These are phyloP conservation scores for Austrolebias charrua DNA, from an alignment of 2,797 vertebrate genomes.

Conservation along the genomic window DNA sequence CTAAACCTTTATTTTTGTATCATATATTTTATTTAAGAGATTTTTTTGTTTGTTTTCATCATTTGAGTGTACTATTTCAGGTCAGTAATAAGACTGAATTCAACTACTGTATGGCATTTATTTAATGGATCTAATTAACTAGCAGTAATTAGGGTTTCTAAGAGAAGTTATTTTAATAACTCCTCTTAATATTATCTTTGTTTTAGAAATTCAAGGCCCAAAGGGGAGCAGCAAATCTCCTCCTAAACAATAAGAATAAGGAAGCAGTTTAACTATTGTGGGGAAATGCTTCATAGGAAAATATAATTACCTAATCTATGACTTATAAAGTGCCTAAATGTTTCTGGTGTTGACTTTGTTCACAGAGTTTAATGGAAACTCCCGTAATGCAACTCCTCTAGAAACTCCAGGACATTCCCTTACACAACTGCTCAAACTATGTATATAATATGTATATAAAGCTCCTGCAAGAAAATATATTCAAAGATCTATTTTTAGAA, in stretches of 20 bases:
- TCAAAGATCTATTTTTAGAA: slow-evolving; percentile 85
- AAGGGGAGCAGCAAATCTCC: slow-evolving; percentile 16
- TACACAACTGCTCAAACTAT: slow-evolving; percentile 62
- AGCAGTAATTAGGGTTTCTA: slow-evolving; percentile 32
- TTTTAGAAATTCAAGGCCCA: slow-evolving; percentile 11
- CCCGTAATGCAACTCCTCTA: slow-evolving; percentile 29
- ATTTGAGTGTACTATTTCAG: slow-evolving; percentile 51
- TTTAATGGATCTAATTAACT: slow-evolving; percentile 51
- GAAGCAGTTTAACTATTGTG: slow-evolving; percentile 19
- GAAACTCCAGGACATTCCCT: slow-evolving; percentile 59
- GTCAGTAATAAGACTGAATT: slow-evolving; percentile 65
- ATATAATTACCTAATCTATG: slow-evolving; percentile 8
- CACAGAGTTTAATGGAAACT: slow-evolving; percentile 56
- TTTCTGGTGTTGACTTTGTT: slow-evolving; percentile 7
- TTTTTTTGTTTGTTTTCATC: slow-evolving; percentile 36
- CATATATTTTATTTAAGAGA: slow-evolving; percentile 36
- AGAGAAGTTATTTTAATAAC: slow-evolving; percentile 32
- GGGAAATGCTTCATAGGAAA: slow-evolving; percentile 11
- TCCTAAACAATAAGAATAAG: slow-evolving; percentile 9
- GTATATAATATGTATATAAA: slow-evolving; percentile 83
- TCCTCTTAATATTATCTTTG: slow-evolving; percentile 23
- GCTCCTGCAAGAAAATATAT: slow-evolving; percentile 79
- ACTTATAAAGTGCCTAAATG: slow-evolving; percentile 9
- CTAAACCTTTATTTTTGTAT: neutral
- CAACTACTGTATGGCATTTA: slow-evolving; percentile 73